Base-by-base conservation (phyloP, 2,888 invertebrate genomes). In the Eulithis testata region DNA sequence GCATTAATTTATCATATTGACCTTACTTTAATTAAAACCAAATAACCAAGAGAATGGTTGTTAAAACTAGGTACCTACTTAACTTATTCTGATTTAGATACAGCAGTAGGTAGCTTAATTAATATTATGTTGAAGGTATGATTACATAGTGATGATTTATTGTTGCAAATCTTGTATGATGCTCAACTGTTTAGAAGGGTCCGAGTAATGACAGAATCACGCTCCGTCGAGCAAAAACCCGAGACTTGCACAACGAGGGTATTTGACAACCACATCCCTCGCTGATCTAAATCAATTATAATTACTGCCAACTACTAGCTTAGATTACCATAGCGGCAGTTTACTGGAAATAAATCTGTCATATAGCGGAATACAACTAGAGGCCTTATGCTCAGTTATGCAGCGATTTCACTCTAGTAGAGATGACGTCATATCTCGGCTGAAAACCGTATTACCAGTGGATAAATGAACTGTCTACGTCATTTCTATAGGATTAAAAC, bases 121-220 rank as follows among this genome's bases (percentile, higher is more conserved):
- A 40, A 8, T 40, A 9, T 8, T 7, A 40, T 40, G 5, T 31
- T 31, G 31, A 31, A 40, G 9, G 8, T 40, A 40, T 8, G 9
- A 8, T 8, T 8, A 7, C 8, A 6, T 40, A 40, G 8, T 37
- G 21, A 21, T 21, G 21, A 31, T 31, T 31, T 31, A 31, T 31
- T 4, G 31, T 31, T 1, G 21, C 21, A 21, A 21, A 21, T 21
- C 21, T 21, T 21, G 21, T 5, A 31, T 31, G n/a, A 51, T 31
- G 7, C 1, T 53, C 47, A 60, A 45, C 12, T 50, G 61, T 67
- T 69, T 65, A 61, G 62, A 68, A 70, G 66, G 71, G 68, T 66
- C 68, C 51, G 37, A 65, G n/a, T 70, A 68, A 72, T 69, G 70
- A 70, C 66, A 64, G 65, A 70, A 66, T 68, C 65, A 72, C 58